A percentile compares a stretch with the other conserved stretches of the same genome.
phyloP scores from a whole-genome alignment of 2,888 invertebrate genomes.

The Peribatodes rhomboidaria region DNA sequence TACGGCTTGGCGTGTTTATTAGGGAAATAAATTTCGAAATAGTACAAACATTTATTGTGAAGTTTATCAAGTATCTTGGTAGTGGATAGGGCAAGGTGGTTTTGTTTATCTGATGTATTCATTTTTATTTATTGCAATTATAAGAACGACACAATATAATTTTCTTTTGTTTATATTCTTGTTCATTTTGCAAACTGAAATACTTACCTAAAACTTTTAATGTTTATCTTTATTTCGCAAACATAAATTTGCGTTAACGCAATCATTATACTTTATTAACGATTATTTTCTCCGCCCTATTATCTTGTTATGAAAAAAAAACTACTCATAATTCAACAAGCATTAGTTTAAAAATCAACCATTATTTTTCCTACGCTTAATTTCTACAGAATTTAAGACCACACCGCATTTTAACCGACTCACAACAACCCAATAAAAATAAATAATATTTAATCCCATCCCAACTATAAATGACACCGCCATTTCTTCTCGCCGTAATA shows the following conservation, averaged over 20 bases:
- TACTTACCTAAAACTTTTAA: too few species aligned
- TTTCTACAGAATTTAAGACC: conserved; percentile 15
- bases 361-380: neutral
- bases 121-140: neutral
- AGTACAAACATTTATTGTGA: neutral
- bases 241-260: neutral
- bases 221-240: neutral
- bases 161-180: too few species aligned
- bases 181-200: too few species aligned
- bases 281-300: conserved; percentile 2
- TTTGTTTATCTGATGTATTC: neutral
- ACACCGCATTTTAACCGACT: conserved; percentile 15
- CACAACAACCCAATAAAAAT: conserved; percentile 30
- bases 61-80: neutral
- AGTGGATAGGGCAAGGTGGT: neutral
- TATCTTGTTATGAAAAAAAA: conserved; percentile 5
- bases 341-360: conserved; percentile 4
- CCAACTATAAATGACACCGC: conserved; percentile 25
- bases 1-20: conserved; percentile 13
- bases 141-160: too few species aligned
- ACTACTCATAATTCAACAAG: conserved; percentile 1
- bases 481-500: conserved; percentile 30
- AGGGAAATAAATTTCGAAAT: neutral
- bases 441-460: conserved; percentile 32
- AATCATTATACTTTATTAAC: neutral